Evolutionary conservation across 2,113 vertebrate species (phyloP), one percentile per base, ranked within the genome.

Genomic region (Bubo bubo): DNA sequence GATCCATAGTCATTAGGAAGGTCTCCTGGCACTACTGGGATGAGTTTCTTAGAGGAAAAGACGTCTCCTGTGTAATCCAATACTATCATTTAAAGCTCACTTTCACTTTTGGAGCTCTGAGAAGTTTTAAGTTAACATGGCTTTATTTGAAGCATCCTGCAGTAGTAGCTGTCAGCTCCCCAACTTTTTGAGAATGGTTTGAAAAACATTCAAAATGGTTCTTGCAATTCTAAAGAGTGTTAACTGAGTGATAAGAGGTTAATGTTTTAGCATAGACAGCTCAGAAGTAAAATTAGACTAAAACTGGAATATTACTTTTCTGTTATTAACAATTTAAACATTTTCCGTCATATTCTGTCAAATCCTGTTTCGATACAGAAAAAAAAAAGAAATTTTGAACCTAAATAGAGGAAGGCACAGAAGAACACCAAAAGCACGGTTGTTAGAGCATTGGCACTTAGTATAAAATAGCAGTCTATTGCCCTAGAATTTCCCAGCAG

Each of bases 41-140:
- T 63, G 87, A 79, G 71, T 83, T 96, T 97, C 79, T 83, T 90
- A 27, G 73, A 93, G 92, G 68, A 73, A 73, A 66, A 93, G 35
- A 62, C 55, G 81, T 62, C 86, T 82, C 72, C 58, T 68, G 75
- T 77, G 83, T 47, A 47, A 79, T 26, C 32, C 39, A 43, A 3
- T 21, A n/a, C n/a, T 79, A 0, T 88, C 22, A 32, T 90, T 96
- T 91, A 83, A 32, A 73, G 26, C 59, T 95, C 3, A 3, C 64
- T 95, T 77, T 91, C 21, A 6, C 20, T 93, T 77, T 47, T 59
- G 81, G 63, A 90, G 52, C 59, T 45, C 13, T 9, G 55, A 80
- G 63, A 96, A 95, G 27, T 86, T 96, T 87, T 63, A 67, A 80
- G 85, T 80, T 89, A 2, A 13, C 26, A 4, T 4, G 41, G 70